Base-by-base conservation (phyloP, 2,113 vertebrate genomes). In the Notothenia coriiceps region DNA sequence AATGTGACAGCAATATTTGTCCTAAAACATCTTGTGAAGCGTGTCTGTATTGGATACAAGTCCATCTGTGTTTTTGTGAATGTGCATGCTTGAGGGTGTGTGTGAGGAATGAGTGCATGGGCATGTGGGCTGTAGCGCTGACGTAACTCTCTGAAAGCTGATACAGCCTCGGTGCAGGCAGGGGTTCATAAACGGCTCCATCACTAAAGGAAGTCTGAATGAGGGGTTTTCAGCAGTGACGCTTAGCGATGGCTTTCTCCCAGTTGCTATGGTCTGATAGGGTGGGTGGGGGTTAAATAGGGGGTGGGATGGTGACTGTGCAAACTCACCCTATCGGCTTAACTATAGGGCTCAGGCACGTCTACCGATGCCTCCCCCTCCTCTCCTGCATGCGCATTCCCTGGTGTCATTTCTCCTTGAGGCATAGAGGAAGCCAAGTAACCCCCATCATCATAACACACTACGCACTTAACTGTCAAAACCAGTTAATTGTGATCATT, bases 391-490 rank as follows among this genome's bases (percentile, higher is more conserved):
- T 86, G 89, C 86, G 64, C 85, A 90, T 83, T 86, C 80, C 74
- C 90, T 82, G 65, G 75, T 90, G 82, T 88, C 89, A 92, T 90
- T 91, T 90, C 91, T 93, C 85, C 89, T 91, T 86, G 72, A 92
- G 80, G 88, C 80, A 83, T 71, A 50, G 70, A 81, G 74, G 68
- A 76, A 88, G 82, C 85, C 72, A 79, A 90, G 79, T 62, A 79
- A 85, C 72, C 7, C 7, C 20, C 50, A 74, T 74, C 62, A 78
- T 56, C 49, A 68, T 82, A 52, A 84, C 76, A 72, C 71, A 83
- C 52, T 35, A 69, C 22, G 56, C 77, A 72, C 74, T 3, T 3
- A 29, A 52, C 76, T 84, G 80, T 66, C 69, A 72, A 29, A 60
- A 72, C 20, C 70, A 40, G 35, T 40, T 40, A 6, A 40, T 40